Conservation (phyloP, 2,888 invertebrate genomes). For the Plebejus melissa region DNA sequence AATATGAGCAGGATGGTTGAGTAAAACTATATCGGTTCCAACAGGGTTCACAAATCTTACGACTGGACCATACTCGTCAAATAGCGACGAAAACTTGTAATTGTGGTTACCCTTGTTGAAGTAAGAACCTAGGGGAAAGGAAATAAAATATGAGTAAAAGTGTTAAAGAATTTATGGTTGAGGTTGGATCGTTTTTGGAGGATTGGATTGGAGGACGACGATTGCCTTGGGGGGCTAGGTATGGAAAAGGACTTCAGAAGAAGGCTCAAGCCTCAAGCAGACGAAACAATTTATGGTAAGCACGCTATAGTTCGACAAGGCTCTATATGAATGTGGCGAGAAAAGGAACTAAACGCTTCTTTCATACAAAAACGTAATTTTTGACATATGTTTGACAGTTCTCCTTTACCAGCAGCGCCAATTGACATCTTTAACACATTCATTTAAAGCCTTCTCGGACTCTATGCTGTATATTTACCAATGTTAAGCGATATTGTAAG, state of each 20-base stretch:
- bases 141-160: not conserved
- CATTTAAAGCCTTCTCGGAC: too few species aligned
- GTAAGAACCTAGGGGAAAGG: conserved; percentile 48
- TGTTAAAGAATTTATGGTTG: not conserved
- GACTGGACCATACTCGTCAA: conserved; percentile 81
- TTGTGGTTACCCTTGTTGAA: conserved; percentile 51
- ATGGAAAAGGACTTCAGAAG: not conserved
- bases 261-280: not conserved
- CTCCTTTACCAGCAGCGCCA: too few species aligned
- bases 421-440: too few species aligned
- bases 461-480: conserved; percentile 38
- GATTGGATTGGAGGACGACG: too few species aligned
- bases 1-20: conserved; percentile 82
- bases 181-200: too few species aligned
- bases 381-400: too few species aligned
- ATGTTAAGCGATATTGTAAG: conserved; percentile 73
- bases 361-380: too few species aligned
- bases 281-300: not conserved
- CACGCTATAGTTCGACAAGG: not conserved
- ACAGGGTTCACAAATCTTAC: conserved; percentile 82
- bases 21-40: conserved; percentile 81
- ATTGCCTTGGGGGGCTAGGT: too few species aligned
- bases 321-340: too few species aligned
- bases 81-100: conserved; percentile 56
- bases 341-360: too few species aligned